Evolutionary conservation across 2,113 vertebrate genomes (phyloP).

Genomic region (Malurus alboscapulatus): DNA sequence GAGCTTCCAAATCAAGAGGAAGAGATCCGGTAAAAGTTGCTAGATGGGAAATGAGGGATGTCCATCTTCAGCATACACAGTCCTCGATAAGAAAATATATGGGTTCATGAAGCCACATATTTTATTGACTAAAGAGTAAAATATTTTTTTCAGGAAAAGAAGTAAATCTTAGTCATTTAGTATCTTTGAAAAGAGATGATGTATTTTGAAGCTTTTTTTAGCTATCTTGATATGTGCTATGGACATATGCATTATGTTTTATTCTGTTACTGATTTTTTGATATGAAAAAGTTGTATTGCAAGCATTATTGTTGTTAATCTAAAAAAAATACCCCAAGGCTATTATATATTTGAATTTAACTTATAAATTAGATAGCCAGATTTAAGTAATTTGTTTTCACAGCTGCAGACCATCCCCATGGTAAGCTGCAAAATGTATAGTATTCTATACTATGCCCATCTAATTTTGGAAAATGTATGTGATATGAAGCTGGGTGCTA

Average conservation of each 20-base stretch:
- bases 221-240: conserved; percentile 63
- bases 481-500: conserved; percentile 68
- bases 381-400: conserved; percentile 73
- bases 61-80: neutral
- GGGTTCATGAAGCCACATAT: conserved; percentile 17
- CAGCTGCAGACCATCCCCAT: conserved; percentile 64
- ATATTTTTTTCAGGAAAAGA: conserved; percentile 70
- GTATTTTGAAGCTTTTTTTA: conserved; percentile 70
- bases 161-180: conserved; percentile 6
- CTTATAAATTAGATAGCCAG: conserved; percentile 62
- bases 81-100: conserved; percentile 3
- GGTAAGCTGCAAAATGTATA: conserved; percentile 47
- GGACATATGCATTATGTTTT: conserved; percentile 57
- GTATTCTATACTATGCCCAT: conserved; percentile 35
- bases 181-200: conserved; percentile 50
- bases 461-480: conserved; percentile 57
- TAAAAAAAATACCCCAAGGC: conserved; percentile 40
- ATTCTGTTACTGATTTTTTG: conserved; percentile 60
- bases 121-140: conserved; percentile 66
- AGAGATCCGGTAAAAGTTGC: neutral
- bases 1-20: neutral
- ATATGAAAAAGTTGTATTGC: conserved; percentile 10
- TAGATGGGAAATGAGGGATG: neutral
- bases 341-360: conserved; percentile 69
- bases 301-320: conserved; percentile 58